Conservation (phyloP, 1,140 invertebrate species). For the Zelostemma sp. region DNA sequence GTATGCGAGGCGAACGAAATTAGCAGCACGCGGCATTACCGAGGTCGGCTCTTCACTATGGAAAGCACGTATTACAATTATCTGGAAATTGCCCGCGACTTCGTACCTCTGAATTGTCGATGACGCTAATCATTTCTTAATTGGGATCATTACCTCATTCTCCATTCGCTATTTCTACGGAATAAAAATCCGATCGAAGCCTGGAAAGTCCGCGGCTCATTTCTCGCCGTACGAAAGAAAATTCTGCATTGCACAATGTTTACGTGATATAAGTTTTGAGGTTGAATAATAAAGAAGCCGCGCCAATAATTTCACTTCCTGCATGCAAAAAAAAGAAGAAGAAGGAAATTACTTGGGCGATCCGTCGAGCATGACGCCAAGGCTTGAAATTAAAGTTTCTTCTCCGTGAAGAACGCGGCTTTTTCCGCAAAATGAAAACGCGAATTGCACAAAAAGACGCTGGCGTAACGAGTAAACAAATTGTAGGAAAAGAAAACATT, state of each 20-base stretch:
- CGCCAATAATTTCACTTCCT: not conserved
- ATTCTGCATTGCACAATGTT: no score
- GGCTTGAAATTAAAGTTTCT: constrained; percentile 5
- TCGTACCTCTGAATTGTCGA: not conserved
- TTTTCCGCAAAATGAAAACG: not conserved
- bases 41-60: not conserved
- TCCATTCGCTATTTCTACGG: no score
- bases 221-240: no score
- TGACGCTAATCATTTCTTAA: no score
- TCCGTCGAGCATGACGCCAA: not conserved
- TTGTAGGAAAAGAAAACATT: no score
- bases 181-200: no score
- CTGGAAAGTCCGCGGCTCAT: no score
- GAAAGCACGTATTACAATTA: not conserved
- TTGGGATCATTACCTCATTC: no score
- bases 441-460: no score
- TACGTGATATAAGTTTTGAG: no score
- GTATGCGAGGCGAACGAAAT: not conserved
- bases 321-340: not conserved
- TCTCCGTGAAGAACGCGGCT: not conserved
- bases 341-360: not conserved
- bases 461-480: no score
- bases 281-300: not conserved
- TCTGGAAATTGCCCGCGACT: not conserved
- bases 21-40: not conserved